phyloP scores from a whole-genome alignment of 2,113 vertebrate species.

The Corythaeola cristata region DNA sequence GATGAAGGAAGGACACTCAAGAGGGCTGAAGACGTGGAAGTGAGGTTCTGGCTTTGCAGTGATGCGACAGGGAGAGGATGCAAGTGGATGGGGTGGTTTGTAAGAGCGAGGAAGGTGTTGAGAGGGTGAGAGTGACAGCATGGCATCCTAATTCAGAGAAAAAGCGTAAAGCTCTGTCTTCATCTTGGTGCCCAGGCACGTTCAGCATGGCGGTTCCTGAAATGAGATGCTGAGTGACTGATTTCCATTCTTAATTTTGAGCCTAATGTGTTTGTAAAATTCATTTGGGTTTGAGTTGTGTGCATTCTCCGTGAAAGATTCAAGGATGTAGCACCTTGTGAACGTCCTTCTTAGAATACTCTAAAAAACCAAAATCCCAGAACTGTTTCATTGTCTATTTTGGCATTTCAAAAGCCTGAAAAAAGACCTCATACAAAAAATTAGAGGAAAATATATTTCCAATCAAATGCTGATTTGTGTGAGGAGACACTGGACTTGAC shows the following conservation, averaged over 20 bases:
- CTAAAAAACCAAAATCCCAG: neutral
- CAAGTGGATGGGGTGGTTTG: neutral
- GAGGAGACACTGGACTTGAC: neutral
- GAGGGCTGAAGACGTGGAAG: neutral
- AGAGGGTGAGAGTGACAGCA: neutral
- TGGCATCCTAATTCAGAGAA: neutral
- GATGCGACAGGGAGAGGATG: fast-evolving
- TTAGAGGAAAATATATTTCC: neutral
- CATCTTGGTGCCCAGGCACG: neutral
- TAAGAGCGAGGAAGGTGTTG: neutral
- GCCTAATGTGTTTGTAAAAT: neutral
- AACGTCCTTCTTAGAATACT: neutral
- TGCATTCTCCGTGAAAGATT: neutral
- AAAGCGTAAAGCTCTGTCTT: fast-evolving
- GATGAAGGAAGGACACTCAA: neutral
- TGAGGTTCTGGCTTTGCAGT: neutral
- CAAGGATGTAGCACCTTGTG: neutral
- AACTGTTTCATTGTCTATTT: neutral
- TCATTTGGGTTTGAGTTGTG: neutral
- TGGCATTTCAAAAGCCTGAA: neutral
- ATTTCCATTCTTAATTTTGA: neutral
- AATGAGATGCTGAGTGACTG: neutral
- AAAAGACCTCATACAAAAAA: neutral
- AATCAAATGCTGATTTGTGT: neutral
- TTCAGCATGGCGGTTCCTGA: neutral